phyloP scores from a whole-genome alignment of 2,797 vertebrate genomes.

The Characodon lateralis region DNA sequence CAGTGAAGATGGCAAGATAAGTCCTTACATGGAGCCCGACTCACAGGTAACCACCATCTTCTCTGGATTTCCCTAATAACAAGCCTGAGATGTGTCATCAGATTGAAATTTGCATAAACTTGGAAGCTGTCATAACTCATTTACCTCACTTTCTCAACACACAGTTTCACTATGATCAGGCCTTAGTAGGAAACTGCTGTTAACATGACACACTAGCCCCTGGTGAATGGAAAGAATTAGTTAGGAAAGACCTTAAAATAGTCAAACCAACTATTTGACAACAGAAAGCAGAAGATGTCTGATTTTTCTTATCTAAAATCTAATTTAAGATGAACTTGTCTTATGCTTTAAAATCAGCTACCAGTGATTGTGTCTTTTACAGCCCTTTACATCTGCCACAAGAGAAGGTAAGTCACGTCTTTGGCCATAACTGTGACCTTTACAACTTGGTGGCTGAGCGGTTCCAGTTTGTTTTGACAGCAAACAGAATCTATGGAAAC shows the following conservation, averaged over 20 bases:
- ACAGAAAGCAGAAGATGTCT: neutral
- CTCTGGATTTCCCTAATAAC: conserved; percentile 29
- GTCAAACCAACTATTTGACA: neutral
- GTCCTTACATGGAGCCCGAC: conserved; percentile 87
- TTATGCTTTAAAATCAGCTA: neutral
- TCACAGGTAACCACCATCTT: conserved; percentile 84
- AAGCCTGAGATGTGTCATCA: conserved; percentile 14
- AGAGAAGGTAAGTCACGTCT: conserved; percentile 20
- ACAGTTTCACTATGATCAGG: conserved; percentile 5
- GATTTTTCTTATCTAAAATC: neutral
- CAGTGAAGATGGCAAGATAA: conserved; percentile 89
- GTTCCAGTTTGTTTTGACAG: conserved; percentile 47
- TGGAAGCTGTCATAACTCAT: conserved; percentile 6
- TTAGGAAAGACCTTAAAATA: neutral
- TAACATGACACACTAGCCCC: neutral
- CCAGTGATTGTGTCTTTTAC: neutral
- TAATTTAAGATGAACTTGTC: neutral
- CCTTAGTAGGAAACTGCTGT: neutral
- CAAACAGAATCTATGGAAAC: conserved; percentile 69
- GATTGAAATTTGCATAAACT: conserved; percentile 5
- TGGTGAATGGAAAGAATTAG: neutral
- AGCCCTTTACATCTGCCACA: conserved; percentile 15
- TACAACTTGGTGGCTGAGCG: conserved; percentile 41
- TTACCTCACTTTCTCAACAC: conserved; percentile 11
- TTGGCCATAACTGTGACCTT: conserved; percentile 20